Conservation (phyloP, 2,113 vertebrate species). For the Diglossa brunneiventris region DNA sequence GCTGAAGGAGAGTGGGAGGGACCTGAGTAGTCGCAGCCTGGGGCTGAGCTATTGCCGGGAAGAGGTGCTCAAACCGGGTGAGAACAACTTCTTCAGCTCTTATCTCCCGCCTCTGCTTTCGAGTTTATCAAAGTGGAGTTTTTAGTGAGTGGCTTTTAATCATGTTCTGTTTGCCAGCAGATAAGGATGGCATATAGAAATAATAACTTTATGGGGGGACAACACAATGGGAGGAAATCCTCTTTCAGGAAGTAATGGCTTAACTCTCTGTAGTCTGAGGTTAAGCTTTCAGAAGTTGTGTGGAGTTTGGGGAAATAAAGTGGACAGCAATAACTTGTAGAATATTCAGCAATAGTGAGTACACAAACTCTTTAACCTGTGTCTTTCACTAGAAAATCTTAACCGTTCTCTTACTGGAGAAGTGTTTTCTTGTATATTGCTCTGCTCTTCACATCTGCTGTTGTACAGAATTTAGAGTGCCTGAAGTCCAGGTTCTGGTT, state of each 20-base stretch:
- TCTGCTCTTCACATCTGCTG: neutral
- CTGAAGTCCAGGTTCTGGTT: neutral
- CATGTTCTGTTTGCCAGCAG: neutral
- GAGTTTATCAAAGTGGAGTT: neutral
- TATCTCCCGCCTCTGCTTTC: neutral
- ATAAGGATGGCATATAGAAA: neutral
- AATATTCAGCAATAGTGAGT: neutral
- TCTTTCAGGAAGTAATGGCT: conserved; percentile 62
- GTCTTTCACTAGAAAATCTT: neutral
- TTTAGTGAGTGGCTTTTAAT: neutral
- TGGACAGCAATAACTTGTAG: neutral
- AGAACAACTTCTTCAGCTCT: neutral
- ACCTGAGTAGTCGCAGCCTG: neutral
- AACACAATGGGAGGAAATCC: conserved; percentile 67
- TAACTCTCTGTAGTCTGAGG: conserved; percentile 45
- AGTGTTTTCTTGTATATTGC: neutral
- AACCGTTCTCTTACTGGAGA: neutral
- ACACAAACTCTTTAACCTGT: neutral
- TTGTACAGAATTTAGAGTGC: neutral
- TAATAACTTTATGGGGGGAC: neutral
- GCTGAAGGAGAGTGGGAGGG: conserved; percentile 16
- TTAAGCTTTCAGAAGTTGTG: neutral
- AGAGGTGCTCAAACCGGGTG: neutral
- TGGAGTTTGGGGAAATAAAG: neutral
- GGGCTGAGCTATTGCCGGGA: conserved; percentile 20